Evolutionary conservation across 2,888 invertebrate species (phyloP), one percentile per base, ranked within the genome.

Genomic region (Neoscelio sp.): DNA sequence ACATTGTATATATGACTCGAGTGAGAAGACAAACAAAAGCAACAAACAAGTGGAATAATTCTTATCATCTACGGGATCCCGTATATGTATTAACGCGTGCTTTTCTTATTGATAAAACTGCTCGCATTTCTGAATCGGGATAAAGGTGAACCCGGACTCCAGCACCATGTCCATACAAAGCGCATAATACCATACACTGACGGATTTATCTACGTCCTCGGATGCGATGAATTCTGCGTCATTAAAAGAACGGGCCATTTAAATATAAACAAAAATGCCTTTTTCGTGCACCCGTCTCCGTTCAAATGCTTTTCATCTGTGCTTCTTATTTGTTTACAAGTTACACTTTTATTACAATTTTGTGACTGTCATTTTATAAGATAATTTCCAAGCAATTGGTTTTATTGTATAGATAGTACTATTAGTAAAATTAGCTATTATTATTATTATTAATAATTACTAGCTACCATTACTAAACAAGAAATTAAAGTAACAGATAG

Each of bases 161-260:
- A 94, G 87, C 50, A 93, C 91, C 26, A 94, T 89, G 52, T 92
- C 91, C 28, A 94, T 86, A 35, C 93, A 92, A 18, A 93, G 89
- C 4, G 92, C 92, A 84, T 93, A 93, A 85, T 93, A 94, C 93
- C 93, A 94, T 0, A 92, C 92, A 82, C 91, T 91, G 40, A 92
- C 93, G 88, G 88, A 88, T 84, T 89, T 89, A 75, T 90, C 90
- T 73, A 86, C 78, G 58, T 89, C 85, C 20, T 85, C 84, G 42
- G 81, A 80, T 5, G 86, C 85, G 20, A 84, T 71, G 18, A 85
- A 85, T 81, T 88, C 88, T 88, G 67, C 33, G 44, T 46, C 50
- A 56, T 78, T 68, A 68, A 78, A 64, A 54, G 20, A 60, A 44
- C 54, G 44, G 23, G 15, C 18, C 20, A 44, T 60, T 48, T 35